phyloP scores from a whole-genome alignment of 2,113 vertebrate species.

The Mixornis gularis region DNA sequence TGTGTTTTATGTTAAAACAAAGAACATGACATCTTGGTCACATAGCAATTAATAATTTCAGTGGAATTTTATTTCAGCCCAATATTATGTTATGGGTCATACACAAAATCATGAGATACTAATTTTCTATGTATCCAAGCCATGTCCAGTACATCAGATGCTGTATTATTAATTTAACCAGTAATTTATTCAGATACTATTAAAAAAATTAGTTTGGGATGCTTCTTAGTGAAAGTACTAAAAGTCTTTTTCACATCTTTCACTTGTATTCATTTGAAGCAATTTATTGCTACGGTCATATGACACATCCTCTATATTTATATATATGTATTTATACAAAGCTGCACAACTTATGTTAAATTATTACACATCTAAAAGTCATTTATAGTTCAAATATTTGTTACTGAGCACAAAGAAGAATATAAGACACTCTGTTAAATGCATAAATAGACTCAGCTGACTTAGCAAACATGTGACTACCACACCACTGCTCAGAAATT shows the following conservation, averaged over 20 bases:
- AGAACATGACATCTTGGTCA: background rate
- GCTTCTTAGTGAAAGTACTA: background rate
- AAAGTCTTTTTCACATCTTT: background rate
- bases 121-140: background rate
- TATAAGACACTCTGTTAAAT: background rate
- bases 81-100: background rate
- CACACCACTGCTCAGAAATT: conserved; percentile 15
- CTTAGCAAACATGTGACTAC: conserved; percentile 29
- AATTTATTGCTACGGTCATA: background rate
- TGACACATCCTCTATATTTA: background rate
- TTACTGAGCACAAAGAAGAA: background rate
- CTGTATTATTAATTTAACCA: background rate
- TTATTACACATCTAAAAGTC: background rate
- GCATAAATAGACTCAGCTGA: conserved; percentile 43
- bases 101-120: conserved; percentile 8
- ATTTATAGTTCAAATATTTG: background rate
- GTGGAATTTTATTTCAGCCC: conserved; percentile 45
- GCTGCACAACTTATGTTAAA: background rate
- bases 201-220: background rate
- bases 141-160: background rate
- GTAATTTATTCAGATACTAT: background rate
- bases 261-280: background rate
- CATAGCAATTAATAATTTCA: background rate
- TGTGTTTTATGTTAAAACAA: conserved; percentile 44
- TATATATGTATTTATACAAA: background rate